A percentile compares a stretch with the other conserved stretches of the same genome.
phyloP scores from a whole-genome alignment of 2,888 invertebrate species.

The Scaptodrosophila latifasciaeformis region DNA sequence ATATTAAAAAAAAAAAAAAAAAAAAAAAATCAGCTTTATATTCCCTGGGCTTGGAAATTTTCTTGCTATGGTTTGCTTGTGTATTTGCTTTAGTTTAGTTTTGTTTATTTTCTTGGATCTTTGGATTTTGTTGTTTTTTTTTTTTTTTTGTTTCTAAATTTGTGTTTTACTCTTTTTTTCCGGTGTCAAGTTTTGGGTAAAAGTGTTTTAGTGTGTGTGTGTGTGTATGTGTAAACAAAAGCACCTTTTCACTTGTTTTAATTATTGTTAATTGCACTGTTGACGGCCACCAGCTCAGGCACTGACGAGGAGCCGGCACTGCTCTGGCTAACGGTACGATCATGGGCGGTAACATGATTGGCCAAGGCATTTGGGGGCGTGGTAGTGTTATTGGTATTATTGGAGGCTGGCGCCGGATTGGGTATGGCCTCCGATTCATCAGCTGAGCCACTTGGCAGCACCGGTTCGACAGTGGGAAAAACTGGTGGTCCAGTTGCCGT shows the following conservation, averaged over 20 bases:
- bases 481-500: conserved; percentile 75
- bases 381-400: no score
- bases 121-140: no score
- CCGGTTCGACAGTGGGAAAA: conserved; percentile 57
- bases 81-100: no score
- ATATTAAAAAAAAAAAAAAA: no score
- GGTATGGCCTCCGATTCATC: conserved; percentile 8
- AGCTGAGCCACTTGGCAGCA: conserved; percentile 19
- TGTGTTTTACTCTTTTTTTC: no score
- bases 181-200: conserved; percentile 15
- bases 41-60: no score
- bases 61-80: no score
- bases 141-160: no score
- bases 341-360: conserved; percentile 78
- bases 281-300: conserved; percentile 65
- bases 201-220: conserved; percentile 4
- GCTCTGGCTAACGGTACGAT: conserved; percentile 80
- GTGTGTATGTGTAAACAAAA: background rate
- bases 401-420: conserved; percentile 76
- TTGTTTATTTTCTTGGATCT: no score
- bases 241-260: conserved; percentile 21
- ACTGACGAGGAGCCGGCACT: conserved; percentile 70
- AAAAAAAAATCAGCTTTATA: no score
- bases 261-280: conserved; percentile 61
- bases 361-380: no score